Base-by-base conservation (phyloP, 1,140 invertebrate species). In the Helicoverpa zea region DNA sequence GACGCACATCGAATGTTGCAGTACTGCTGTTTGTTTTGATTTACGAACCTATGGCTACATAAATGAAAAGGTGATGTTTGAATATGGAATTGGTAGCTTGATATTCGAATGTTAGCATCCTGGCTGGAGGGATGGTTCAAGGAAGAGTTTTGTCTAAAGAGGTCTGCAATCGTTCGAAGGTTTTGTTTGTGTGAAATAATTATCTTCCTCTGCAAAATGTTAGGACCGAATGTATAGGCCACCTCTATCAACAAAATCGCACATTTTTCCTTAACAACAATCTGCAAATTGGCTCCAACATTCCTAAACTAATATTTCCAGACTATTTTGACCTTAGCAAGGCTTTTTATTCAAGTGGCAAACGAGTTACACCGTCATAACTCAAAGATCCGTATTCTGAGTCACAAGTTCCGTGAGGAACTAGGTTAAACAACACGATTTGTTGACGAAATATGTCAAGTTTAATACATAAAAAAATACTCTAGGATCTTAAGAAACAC, bases 321-420 rank as follows among this genome's bases (percentile, higher is more conserved):
- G 18, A 66, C 63, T 66, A 47, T 49, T 43, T 43, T 23, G 43
- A 68, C 43, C 64, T 49, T 68, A 68, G 1, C 64, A 68, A 68
- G 64, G 64, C 64, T 68, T 68, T 66, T 35, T 66, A 66, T 66
- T 68, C 64, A 49, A 49, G 64, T 49, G 64, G 5, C 47, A 68
- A 68, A 68, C 64, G 18, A 68, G 64, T 68, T 68, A 3, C 49
- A 49, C 2, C 16, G 64, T 68, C 43, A 68, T 23, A 49, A 68
- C 64, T 68, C 35, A 9, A 49, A 68, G 43, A 68, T 49, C 64
- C 64, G 64, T 68, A 18, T 18, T 30, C 59, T 68, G 64, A 68
- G 10, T 68, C 43, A 49, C 30, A 43, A 68, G 35, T 49, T 68
- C 64, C 64, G 64, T 68, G 16, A 49, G 43, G 16, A 68, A 49